Evolutionary conservation across 92 coral and sea anemone genomes (phyloP), one percentile per base, ranked within the genome.

Genomic region (Actinostola sp.): DNA sequence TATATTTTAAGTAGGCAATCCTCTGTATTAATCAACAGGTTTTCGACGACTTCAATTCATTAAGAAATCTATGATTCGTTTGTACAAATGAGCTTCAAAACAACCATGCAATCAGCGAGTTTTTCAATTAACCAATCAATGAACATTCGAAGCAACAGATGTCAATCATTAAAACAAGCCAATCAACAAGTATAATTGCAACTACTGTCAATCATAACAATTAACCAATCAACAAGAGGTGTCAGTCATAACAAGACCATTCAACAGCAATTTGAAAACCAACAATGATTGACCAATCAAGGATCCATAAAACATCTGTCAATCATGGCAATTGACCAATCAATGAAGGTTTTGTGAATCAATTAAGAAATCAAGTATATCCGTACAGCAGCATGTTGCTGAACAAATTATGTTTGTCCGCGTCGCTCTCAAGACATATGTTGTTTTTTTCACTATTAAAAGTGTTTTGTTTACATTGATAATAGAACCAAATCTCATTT

Each of bases 161-260:
- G 48, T 26, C 69, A 63, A 38, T 23, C 69, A 19, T 63, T 23
- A 38, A 1, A 39, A 41, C 24, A 10, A 39, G 10, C 50, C 49
- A 36, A 63, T 63, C 50, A 41, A 56, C 15, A 23, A 9, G 16
- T 26, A 13, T n/a, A n/a, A n/a, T n/a, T 48, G 11, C n/a, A 63
- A 19, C 17, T 19, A 32, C 11, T 39, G 42, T 59, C 38, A n/a
- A 15, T 59, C 21, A 32, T 30, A 12, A 59, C 23, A 16, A 5
- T 21, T 20, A 26, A 34, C 48, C 50, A 33, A 32, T 62, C 67
- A 36, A 23, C 67, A 36, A 14, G 20, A 31, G 49, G 16, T 62
- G 46, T 62, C 64, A 58, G 30, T 58, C 41, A 58, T 31, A 27
- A 62, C 71, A 26, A 13, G 21, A 53, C 5, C 23, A 36, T 4